Evolutionary conservation across 2,113 vertebrate species (phyloP).

Genomic region (Tinamus guttatus): DNA sequence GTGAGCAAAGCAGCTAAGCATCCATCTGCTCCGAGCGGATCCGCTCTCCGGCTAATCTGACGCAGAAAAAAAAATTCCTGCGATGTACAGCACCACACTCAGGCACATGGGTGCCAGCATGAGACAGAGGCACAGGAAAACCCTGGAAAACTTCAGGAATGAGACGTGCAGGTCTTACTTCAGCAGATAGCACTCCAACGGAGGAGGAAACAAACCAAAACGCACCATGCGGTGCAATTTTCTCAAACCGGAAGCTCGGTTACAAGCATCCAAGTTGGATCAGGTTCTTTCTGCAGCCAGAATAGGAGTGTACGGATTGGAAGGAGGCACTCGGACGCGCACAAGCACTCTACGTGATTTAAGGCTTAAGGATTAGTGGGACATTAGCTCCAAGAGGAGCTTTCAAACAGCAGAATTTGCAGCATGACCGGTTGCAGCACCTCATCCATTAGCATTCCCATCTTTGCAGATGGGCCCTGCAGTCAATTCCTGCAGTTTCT

Average conservation of each 20-base stretch:
- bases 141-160: background rate
- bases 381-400: background rate
- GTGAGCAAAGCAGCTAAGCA: background rate
- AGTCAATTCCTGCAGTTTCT: background rate
- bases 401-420: conserved; percentile 4
- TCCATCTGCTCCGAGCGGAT: background rate
- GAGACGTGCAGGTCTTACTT: background rate
- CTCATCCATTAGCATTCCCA: background rate
- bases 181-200: background rate
- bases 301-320: background rate
- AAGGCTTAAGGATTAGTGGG: background rate
- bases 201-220: background rate
- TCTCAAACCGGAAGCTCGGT: background rate
- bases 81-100: too few species aligned
- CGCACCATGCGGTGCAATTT: background rate
- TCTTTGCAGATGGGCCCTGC: background rate
- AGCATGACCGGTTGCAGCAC: background rate
- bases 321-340: background rate
- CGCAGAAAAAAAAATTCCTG: too few species aligned
- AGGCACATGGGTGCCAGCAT: background rate
- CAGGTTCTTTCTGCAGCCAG: background rate
- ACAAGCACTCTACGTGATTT: background rate
- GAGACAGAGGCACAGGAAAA: background rate
- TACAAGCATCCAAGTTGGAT: background rate
- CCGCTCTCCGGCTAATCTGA: background rate